A percentile compares a stretch with the other conserved stretches of the same genome.
phyloP scores from a whole-genome alignment of 1,140 invertebrate genomes.

The Lethocerus indicus region DNA sequence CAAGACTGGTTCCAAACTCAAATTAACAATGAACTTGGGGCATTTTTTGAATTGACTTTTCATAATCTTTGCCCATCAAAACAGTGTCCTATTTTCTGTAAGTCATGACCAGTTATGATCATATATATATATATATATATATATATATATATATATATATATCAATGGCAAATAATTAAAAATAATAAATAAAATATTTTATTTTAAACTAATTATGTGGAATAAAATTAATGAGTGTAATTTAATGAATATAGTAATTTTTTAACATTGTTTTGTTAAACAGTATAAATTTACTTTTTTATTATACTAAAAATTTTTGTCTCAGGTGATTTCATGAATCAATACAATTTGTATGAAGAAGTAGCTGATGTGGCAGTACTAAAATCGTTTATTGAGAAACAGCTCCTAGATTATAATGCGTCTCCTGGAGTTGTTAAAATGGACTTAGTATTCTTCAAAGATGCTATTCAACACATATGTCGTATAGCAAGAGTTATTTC shows the following conservation, averaged over 20 bases:
- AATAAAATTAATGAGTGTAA: neutral
- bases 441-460: constrained; percentile 65
- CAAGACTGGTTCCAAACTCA: constrained; percentile 52
- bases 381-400: constrained; percentile 40
- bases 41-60: constrained; percentile 58
- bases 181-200: neutral
- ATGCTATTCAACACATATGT: constrained; percentile 68
- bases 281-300: neutral
- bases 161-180: neutral
- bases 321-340: constrained; percentile 50
- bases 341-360: constrained; percentile 58
- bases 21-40: constrained; percentile 50
- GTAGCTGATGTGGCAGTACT: constrained; percentile 40
- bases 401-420: constrained; percentile 64
- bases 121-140: constrained; percentile 6
- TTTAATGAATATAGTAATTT: neutral
- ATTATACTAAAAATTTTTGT: neutral
- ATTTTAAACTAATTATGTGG: neutral
- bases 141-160: constrained; percentile 4
- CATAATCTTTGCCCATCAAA: constrained; percentile 62
- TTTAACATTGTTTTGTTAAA: neutral
- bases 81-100: constrained; percentile 54
- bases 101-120: constrained; percentile 18
- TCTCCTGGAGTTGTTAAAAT: constrained; percentile 53
- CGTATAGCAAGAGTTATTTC: constrained; percentile 66